phyloP scores from a whole-genome alignment of 2,888 invertebrate genomes.

The Pasiphila rectangulata region DNA sequence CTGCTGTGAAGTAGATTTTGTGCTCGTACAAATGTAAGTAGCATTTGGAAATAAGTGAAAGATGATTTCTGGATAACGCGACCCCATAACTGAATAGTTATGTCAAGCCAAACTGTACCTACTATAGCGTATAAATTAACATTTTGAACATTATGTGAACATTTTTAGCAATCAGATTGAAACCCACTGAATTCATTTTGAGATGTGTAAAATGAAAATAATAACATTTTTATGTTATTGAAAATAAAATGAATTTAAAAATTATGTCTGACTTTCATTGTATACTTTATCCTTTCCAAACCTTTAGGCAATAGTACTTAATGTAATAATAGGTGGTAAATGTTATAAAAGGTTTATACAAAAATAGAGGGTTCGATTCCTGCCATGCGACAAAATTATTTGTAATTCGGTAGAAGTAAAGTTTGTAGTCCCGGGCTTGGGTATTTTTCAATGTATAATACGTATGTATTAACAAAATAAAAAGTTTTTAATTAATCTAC shows the following conservation, averaged over 20 bases:
- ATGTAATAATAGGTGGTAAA: too few relatives aligned
- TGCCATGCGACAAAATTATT: too few relatives aligned
- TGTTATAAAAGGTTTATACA: too few relatives aligned
- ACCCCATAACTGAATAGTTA: conserved; percentile 47
- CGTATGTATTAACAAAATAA: too few relatives aligned
- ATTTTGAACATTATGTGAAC: conserved; percentile 67
- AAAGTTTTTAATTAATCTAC: too few relatives aligned
- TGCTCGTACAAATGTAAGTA: conserved; percentile 69
- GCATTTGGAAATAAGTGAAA: conserved; percentile 81
- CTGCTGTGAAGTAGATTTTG: conserved; percentile 69
- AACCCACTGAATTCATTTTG: conserved; percentile 74
- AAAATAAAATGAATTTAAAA: conserved; percentile 81
- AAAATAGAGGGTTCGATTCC: too few relatives aligned
- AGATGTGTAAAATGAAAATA: conserved; percentile 76
- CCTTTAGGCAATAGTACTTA: too few relatives aligned
- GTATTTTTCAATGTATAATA: too few relatives aligned
- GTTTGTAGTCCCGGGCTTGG: too few relatives aligned
- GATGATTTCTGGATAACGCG: conserved; percentile 61
- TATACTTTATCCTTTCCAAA: background rate
- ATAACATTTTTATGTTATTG: conserved; percentile 83
- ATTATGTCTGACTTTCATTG: conserved; percentile 56
- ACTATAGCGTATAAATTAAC: conserved; percentile 60
- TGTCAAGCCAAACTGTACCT: conserved; percentile 73
- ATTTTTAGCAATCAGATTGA: conserved; percentile 70
- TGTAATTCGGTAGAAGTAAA: too few relatives aligned